Evolutionary conservation across 1,140 invertebrate species (phyloP), one percentile per base, ranked within the genome.

Genomic region (Drosophila pruinosa): DNA sequence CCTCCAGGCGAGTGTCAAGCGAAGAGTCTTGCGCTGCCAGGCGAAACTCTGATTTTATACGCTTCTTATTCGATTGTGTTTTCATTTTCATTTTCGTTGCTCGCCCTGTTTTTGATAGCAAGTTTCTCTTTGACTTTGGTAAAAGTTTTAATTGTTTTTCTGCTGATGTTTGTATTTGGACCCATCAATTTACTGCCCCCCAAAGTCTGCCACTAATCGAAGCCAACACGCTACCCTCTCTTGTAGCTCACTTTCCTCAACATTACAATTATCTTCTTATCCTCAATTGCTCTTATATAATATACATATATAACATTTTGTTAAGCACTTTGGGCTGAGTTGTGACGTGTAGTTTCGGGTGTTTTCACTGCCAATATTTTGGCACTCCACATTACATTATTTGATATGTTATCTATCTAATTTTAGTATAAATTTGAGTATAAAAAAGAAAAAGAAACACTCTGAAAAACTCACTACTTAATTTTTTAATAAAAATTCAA

Each of bases 141-240:
- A 50, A 88, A 86, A 86, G 78, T 82, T 86, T 86, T 88, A 85
- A 85, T 85, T 85, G 81, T 77, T 77, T 58, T 85, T 70, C 15
- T 85, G 63, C 72, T 75, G 63, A 75, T 54, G 54, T 78, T 52
- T 72, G 45, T 75, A 64, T 56, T 65, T 74, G 52, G 78, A 74
- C 38, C 57, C 57, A 7, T 43, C 7, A 28, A 28, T 15, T 41
- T 10, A n/a, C 19, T n/a, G 17, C 28, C 48, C 39, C 7, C 19
- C n/a, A 22, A 17, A 3, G 12, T 1, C 5, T 31, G 7, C 17
- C 17, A 4, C 39, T 3, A 17, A 45, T 45, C 21, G 4, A 22
- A 45, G 4, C 38, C 14, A 17, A 19, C 15, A 39, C 38, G 15
- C 38, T 17, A 39, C 38, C 17, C 28, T 31, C 5, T n/a, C n/a